Evolutionary conservation across 2,888 invertebrate genomes (phyloP).

Genomic region (Parascotia fuliginaria): DNA sequence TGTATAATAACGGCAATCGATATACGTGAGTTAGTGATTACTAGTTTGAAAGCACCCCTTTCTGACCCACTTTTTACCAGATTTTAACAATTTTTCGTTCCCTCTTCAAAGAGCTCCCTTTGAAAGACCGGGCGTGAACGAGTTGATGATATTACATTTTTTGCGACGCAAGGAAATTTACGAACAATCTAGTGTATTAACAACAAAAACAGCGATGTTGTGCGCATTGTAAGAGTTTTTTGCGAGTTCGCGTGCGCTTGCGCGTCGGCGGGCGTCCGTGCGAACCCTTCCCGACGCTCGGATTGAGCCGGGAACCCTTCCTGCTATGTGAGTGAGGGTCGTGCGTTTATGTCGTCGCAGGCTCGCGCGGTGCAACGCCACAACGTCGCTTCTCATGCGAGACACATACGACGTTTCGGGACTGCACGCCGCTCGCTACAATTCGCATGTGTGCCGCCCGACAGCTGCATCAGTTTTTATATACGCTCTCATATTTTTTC

Average conservation of each 20-base stretch:
- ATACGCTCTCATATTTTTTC: conserved; percentile 84
- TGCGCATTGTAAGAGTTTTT: conserved; percentile 81
- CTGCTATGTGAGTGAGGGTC: conserved; percentile 71
- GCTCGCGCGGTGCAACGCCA: conserved; percentile 49
- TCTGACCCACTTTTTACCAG: conserved; percentile 85
- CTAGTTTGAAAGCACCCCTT: conserved; percentile 84
- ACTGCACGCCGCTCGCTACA: conserved; percentile 59
- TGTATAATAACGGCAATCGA: conserved; percentile 84
- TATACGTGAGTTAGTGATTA: conserved; percentile 82
- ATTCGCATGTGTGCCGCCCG: conserved; percentile 83
- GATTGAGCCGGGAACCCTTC: conserved; percentile 80
- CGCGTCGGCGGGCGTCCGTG: conserved; percentile 83
- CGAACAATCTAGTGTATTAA: conserved; percentile 85
- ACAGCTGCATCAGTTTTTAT: conserved; percentile 85
- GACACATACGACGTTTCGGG: conserved; percentile 61
- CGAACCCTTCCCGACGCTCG: conserved; percentile 77
- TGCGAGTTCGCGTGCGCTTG: conserved; percentile 83
- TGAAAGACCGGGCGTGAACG: conserved; percentile 85
- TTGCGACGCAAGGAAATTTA: conserved; percentile 79
- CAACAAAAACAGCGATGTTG: conserved; percentile 82
- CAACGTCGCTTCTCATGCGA: conserved; percentile 37
- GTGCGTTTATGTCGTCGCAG: conserved; percentile 46
- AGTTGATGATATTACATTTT: conserved; percentile 86
- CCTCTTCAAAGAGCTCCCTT: conserved; percentile 81
- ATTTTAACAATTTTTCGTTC: conserved; percentile 81